These are phyloP conservation scores for Laodelphax striatellus DNA, from an alignment of 1,140 invertebrate genomes.

Conservation along the genomic window DNA sequence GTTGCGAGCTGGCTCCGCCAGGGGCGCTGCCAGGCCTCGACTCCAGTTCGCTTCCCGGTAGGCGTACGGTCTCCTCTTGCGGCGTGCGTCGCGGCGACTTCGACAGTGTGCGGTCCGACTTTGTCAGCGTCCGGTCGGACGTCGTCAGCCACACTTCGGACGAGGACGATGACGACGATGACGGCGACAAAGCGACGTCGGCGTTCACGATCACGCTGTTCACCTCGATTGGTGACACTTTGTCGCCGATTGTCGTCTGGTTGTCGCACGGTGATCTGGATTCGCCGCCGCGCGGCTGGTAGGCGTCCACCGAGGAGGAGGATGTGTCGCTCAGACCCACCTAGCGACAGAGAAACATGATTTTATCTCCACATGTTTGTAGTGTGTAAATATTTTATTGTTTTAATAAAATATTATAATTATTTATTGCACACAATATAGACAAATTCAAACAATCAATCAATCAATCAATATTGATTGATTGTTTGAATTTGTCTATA, in stretches of 20 bases:
- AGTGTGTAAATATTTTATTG: no score
- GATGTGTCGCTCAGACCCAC: constrained; percentile 9
- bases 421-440: no score
- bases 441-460: no score
- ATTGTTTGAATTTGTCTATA: no score
- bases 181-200: constrained; percentile 17
- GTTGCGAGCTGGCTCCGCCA: constrained; percentile 17
- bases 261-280: constrained; percentile 4
- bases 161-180: constrained; percentile 38
- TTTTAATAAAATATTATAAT: no score
- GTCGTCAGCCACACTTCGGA: constrained; percentile 43
- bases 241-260: constrained; percentile 20
- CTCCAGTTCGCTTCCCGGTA: background rate
- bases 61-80: constrained; percentile 7
- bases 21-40: constrained; percentile 41
- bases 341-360: background rate
- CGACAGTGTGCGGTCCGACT: constrained; percentile 10
- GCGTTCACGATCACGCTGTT: constrained; percentile 28
- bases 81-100: constrained; percentile 4
- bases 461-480: no score
- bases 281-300: constrained; percentile 7
- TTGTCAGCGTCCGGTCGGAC: constrained; percentile 36
- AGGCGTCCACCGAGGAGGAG: constrained; percentile 7
- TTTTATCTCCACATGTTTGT: no score
- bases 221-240: constrained; percentile 32